Evolutionary conservation across 2,888 invertebrate genomes (phyloP).

Genomic region (Schrankia costaestrigalis): DNA sequence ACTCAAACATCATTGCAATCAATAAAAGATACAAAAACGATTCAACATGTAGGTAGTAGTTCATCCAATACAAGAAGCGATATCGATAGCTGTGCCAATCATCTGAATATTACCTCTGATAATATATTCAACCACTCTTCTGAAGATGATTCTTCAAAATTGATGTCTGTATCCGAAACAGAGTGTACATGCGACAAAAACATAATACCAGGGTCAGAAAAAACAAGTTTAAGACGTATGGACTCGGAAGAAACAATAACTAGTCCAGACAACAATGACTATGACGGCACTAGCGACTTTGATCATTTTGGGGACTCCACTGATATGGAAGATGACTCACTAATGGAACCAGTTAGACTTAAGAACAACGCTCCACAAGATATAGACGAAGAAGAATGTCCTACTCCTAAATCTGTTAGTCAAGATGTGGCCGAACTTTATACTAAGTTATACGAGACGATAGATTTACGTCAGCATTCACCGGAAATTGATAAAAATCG

Average conservation of each 20-base stretch:
- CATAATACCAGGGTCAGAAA: conserved; percentile 31
- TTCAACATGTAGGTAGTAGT: conserved; percentile 54
- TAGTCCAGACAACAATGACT: conserved; percentile 30
- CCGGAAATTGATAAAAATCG: conserved; percentile 35
- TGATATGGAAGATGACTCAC: conserved; percentile 61
- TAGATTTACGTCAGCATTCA: conserved; percentile 32
- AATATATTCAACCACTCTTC: conserved; percentile 14
- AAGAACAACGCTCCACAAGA: conserved; percentile 14
- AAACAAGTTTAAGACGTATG: no score
- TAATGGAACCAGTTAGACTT: conserved; percentile 39
- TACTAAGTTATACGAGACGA: conserved; percentile 47
- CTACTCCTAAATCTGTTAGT: conserved; percentile 49
- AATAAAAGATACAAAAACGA: conserved; percentile 54
- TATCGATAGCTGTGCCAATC: not conserved
- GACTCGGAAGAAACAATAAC: conserved; percentile 31
- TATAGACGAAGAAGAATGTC: conserved; percentile 39
- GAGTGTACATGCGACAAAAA: conserved; percentile 36
- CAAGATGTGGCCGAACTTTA: conserved; percentile 61
- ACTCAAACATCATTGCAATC: conserved; percentile 69
- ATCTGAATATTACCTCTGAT: not conserved
- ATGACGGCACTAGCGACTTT: conserved; percentile 39
- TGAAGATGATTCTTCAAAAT: conserved; percentile 53
- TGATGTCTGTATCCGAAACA: conserved; percentile 43
- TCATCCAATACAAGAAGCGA: conserved; percentile 14
- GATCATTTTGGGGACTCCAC: conserved; percentile 42